Percentiles rank a stretch among this genome's conserved stretches.
phyloP scores from a whole-genome alignment of 1,140 invertebrate genomes.

The Ceratosolen fusciceps region DNA sequence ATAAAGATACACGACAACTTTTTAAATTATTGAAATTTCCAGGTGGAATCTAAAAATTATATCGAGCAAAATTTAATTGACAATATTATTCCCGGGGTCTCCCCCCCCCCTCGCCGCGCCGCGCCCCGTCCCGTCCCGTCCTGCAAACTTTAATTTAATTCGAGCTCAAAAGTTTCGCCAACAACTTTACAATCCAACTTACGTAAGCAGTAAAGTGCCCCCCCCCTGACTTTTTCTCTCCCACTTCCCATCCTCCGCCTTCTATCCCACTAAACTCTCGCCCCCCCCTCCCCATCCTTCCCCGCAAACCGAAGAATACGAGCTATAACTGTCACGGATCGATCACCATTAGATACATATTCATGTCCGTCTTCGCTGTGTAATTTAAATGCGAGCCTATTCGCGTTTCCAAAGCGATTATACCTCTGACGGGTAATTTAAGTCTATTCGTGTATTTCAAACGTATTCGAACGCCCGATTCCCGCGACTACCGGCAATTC shows the following conservation, averaged over 20 bases:
- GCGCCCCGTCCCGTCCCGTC: too few species aligned
- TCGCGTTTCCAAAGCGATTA: slow-evolving; percentile 32
- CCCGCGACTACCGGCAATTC: slow-evolving; percentile 16
- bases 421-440: slow-evolving; percentile 25
- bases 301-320: background rate
- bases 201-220: background rate
- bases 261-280: too few species aligned
- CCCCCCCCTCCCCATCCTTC: too few species aligned
- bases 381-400: slow-evolving; percentile 29
- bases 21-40: too few species aligned
- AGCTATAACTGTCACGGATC: slow-evolving; percentile 5
- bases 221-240: background rate
- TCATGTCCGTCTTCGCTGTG: background rate
- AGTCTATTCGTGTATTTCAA: slow-evolving; percentile 27
- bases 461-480: slow-evolving; percentile 14
- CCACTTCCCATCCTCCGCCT: too few species aligned
- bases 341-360: background rate
- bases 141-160: background rate
- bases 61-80: background rate
- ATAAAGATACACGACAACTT: too few species aligned
- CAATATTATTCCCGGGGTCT: background rate
- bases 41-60: too few species aligned
- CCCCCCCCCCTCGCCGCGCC: too few species aligned
- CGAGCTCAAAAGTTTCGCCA: background rate
- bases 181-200: background rate